These are phyloP conservation scores for Crax fasciolata DNA, from an alignment of 2,797 vertebrate genomes.

Conservation along the genomic window DNA sequence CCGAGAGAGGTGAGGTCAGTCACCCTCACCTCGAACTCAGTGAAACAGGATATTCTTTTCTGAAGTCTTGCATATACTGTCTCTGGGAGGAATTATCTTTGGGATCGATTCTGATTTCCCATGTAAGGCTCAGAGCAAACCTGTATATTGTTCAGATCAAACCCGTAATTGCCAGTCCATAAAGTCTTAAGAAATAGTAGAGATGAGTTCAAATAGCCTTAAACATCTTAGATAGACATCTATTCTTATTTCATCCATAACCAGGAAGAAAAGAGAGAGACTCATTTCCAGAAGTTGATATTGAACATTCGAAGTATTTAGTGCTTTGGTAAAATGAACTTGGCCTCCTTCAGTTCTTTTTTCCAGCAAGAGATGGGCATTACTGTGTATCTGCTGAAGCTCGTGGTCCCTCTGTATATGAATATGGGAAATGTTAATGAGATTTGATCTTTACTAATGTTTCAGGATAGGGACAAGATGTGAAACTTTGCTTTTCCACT, in stretches of 20 bases:
- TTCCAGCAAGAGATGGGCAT: neutral
- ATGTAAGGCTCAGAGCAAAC: neutral
- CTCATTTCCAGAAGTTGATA: neutral
- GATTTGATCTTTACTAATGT: neutral
- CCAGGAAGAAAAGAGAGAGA: neutral
- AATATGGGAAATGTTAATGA: neutral
- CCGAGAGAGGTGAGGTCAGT: neutral
- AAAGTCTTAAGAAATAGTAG: neutral
- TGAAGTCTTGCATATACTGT: neutral
- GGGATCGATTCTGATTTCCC: neutral
- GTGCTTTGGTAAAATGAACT: neutral
- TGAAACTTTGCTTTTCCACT: neutral
- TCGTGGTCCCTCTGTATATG: neutral
- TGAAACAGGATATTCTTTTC: neutral
- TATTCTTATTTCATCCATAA: neutral
- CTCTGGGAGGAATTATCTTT: conserved; percentile 2
- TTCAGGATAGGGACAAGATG: neutral
- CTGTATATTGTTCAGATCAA: neutral
- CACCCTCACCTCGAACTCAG: neutral
- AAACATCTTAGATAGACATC: neutral
- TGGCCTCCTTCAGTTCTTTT: neutral
- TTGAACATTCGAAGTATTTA: neutral
- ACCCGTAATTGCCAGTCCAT: neutral
- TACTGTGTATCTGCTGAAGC: neutral
- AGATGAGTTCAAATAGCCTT: neutral